Percentiles rank a stretch among this genome's conserved stretches.
Conservation (phyloP, 2,888 invertebrate genomes). For the Caradrina kadenii region DNA sequence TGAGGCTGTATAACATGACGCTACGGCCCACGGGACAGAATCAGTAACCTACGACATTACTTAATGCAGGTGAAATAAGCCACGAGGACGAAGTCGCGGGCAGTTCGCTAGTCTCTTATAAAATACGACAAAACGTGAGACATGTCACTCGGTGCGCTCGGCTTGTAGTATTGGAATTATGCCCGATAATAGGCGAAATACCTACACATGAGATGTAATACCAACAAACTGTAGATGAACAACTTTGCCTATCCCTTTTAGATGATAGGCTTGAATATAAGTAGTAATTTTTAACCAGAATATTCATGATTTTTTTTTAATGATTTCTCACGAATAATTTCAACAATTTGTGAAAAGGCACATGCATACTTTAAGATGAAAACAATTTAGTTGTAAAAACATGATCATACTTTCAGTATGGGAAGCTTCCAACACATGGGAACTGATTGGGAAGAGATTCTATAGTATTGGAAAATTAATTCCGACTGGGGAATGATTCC, state of each 20-base stretch:
- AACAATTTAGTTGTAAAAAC: constrained; percentile 26
- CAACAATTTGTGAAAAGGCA: constrained; percentile 46
- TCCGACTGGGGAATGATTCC: constrained; percentile 47
- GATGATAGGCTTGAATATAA: constrained; percentile 15
- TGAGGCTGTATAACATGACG: too few species aligned
- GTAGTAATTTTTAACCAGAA: constrained; percentile 20
- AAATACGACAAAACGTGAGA: constrained; percentile 1
- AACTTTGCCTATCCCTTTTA: constrained; percentile 4
- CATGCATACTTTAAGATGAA: constrained; percentile 19
- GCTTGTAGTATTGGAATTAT: not conserved
- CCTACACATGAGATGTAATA: not conserved
- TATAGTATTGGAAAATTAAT: constrained; percentile 24
- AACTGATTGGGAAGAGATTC: constrained; percentile 31
- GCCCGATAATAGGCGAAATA: not conserved
- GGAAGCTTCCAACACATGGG: constrained; percentile 14
- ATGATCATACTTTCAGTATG: constrained; percentile 43
- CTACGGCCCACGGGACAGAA: too few species aligned
- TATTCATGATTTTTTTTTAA: constrained; percentile 27
- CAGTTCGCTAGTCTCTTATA: too few species aligned
- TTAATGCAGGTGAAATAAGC: too few species aligned
- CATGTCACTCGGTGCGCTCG: not conserved
- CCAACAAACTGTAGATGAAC: constrained; percentile 4
- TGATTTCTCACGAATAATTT: constrained; percentile 14
- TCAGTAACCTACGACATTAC: too few species aligned
- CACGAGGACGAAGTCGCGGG: too few species aligned